phyloP scores from a whole-genome alignment of 2,797 vertebrate genomes.

The Tolypeutes matacus region DNA sequence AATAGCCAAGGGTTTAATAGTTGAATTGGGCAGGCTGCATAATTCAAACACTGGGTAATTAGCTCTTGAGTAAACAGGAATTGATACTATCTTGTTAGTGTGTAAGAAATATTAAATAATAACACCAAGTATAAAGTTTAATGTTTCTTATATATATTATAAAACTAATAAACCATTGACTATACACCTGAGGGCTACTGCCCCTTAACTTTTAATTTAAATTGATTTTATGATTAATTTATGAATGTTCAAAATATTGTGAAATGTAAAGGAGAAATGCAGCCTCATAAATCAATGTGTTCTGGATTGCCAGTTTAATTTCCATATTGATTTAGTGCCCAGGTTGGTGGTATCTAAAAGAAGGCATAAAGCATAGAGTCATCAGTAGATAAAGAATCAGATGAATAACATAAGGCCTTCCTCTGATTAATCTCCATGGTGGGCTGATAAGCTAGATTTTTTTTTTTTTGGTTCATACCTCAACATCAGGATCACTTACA shows the following conservation, averaged over 20 bases:
- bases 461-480: conserved; percentile 11
- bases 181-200: conserved; percentile 68
- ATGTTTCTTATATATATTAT: conserved; percentile 64
- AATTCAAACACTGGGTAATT: conserved; percentile 65
- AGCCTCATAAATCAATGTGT: conserved; percentile 82
- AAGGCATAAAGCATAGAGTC: conserved; percentile 17
- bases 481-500: background rate
- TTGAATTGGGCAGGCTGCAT: background rate
- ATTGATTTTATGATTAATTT: conserved; percentile 87
- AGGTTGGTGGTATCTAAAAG: conserved; percentile 65
- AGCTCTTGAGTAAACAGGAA: conserved; percentile 46
- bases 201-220: conserved; percentile 82
- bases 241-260: conserved; percentile 84
- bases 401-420: background rate
- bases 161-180: conserved; percentile 72
- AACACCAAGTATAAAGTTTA: conserved; percentile 51
- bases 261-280: conserved; percentile 83
- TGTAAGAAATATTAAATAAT: conserved; percentile 73
- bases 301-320: conserved; percentile 85
- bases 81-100: conserved; percentile 50
- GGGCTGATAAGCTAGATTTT: background rate
- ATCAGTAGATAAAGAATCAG: background rate
- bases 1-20: conserved; percentile 41
- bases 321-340: conserved; percentile 82
- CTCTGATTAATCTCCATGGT: background rate